These are phyloP conservation scores for Myanophis thanlyinensis DNA, from an alignment of 2,113 vertebrate species.

Conservation along the genomic window DNA sequence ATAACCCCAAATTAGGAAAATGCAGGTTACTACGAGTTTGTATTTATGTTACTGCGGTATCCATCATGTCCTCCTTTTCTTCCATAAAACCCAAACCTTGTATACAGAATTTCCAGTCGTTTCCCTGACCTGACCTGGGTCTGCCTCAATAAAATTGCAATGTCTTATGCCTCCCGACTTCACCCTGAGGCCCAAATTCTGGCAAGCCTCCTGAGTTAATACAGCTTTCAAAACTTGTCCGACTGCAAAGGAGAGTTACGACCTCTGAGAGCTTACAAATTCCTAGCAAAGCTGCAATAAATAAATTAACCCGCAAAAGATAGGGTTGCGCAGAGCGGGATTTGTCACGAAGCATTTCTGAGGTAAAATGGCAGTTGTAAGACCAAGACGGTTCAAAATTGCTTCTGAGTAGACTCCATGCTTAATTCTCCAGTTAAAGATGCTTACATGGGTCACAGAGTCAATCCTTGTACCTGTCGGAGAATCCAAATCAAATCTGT, in stretches of 20 bases:
- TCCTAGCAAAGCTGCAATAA: not conserved
- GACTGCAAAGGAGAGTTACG: not conserved
- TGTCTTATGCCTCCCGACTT: not conserved
- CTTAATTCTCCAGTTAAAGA: not conserved
- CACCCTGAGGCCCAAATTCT: not conserved
- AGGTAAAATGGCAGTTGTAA: no score
- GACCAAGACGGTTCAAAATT: no score
- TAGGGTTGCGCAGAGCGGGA: no score
- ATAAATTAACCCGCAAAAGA: not conserved
- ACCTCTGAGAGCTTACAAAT: not conserved
- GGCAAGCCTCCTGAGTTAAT: not conserved
- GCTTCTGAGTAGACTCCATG: not conserved
- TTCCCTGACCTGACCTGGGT: not conserved
- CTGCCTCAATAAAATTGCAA: not conserved
- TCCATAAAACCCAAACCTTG: not conserved
- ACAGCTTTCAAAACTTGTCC: not conserved
- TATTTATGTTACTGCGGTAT: not conserved
- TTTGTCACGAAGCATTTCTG: not conserved
- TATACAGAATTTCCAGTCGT: not conserved
- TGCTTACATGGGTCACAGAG: not conserved
- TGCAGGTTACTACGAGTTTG: not conserved
- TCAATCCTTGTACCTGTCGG: not conserved
- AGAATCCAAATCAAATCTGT: not conserved
- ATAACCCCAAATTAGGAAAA: not conserved
- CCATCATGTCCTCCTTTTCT: not conserved